Evolutionary conservation across 2,113 vertebrate genomes (phyloP).

Genomic region (Euleptes europaea): DNA sequence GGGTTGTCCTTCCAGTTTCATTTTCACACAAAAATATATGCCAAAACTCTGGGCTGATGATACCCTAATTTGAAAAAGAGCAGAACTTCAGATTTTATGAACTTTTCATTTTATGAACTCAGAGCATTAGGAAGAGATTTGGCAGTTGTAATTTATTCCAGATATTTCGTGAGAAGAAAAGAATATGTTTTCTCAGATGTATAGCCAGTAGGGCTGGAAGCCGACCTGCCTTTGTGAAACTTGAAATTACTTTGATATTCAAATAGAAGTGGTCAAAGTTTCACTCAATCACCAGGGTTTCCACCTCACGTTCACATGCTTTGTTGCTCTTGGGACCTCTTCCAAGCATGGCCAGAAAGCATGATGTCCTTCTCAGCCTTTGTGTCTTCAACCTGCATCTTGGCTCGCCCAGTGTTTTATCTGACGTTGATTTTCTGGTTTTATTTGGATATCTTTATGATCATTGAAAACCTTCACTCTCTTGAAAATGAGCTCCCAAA

Average conservation of each 20-base stretch:
- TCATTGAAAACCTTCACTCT: neutral
- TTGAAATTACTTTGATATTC: neutral
- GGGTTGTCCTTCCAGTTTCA: neutral
- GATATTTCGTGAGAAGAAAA: neutral
- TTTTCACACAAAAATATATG: neutral
- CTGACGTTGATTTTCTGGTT: neutral
- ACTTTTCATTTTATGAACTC: neutral
- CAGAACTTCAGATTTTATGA: neutral
- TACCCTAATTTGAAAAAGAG: neutral
- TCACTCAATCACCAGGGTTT: neutral
- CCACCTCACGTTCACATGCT: neutral
- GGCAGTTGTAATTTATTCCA: neutral
- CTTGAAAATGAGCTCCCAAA: neutral
- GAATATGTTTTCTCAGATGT: neutral
- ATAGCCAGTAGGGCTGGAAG: fast-evolving
- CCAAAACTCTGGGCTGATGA: neutral
- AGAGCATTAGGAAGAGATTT: neutral
- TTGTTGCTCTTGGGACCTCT: neutral
- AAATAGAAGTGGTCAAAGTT: neutral
- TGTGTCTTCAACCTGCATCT: neutral
- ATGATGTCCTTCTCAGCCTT: neutral
- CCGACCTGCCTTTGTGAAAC: fast-evolving
- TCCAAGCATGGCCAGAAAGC: neutral
- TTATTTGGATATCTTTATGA: neutral
- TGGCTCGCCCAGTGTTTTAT: neutral